A percentile compares a stretch with the other conserved stretches of the same genome.
phyloP scores from a whole-genome alignment of 2,797 vertebrate species.

The Pempheris klunzingeri region DNA sequence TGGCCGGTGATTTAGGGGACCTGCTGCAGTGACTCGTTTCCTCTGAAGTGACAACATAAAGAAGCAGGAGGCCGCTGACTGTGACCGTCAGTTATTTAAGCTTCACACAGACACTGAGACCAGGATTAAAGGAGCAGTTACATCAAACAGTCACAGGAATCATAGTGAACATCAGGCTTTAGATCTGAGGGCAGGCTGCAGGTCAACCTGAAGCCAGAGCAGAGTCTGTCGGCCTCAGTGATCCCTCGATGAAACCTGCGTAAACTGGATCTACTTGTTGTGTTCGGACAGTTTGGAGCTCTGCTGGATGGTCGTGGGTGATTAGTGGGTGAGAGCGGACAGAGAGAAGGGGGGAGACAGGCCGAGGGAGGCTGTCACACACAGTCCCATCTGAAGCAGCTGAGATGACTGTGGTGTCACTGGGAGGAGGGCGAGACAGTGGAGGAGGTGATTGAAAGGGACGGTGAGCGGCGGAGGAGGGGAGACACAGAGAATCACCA shows the following conservation, averaged over 20 bases:
- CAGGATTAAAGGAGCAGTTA: no score
- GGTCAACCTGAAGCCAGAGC: no score
- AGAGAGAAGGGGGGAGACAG: constrained; percentile 23
- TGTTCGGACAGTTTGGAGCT: constrained; percentile 19
- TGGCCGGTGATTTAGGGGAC: no score
- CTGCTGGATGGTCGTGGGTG: constrained; percentile 5
- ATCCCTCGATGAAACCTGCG: no score
- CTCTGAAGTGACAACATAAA: no score
- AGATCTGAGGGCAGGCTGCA: no score
- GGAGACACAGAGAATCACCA: constrained; percentile 2
- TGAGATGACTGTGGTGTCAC: constrained; percentile 48
- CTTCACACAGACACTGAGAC: no score
- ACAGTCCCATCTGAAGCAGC: constrained; percentile 32
- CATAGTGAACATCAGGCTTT: no score
- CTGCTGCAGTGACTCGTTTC: not conserved
- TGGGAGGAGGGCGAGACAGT: not conserved
- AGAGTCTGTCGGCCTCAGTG: no score
- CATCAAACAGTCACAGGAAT: no score
- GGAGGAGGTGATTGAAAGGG: constrained; percentile 36
- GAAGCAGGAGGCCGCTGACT: no score
- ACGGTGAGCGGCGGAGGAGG: constrained; percentile 38
- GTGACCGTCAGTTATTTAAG: no score
- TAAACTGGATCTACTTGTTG: constrained; percentile 26
- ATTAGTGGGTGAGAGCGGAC: constrained; percentile 47
- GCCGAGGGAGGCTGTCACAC: constrained; percentile 54